These are phyloP conservation scores for Metalampra italica DNA, from an alignment of 2,888 invertebrate genomes.

Conservation along the genomic window DNA sequence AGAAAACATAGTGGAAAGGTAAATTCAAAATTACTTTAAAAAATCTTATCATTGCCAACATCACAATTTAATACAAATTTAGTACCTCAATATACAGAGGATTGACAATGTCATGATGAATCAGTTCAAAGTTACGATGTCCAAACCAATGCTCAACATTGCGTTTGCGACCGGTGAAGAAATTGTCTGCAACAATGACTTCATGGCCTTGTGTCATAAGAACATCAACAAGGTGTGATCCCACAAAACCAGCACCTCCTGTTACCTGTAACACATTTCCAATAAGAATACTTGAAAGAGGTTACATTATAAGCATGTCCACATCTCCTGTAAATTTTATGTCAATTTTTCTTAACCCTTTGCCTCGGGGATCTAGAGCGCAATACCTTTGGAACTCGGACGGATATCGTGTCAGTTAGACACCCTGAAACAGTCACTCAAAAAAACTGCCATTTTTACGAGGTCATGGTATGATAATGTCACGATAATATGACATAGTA, in stretches of 20 bases:
- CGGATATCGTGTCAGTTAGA: no score
- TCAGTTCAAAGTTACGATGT: slow-evolving; percentile 98
- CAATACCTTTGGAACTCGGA: no score
- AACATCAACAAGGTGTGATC: slow-evolving; percentile 97
- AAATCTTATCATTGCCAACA: not conserved
- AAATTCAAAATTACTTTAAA: not conserved
- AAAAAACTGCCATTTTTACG: no score
- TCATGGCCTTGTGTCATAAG: slow-evolving; percentile 98
- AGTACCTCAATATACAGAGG: slow-evolving; percentile 93
- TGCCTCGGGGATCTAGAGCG: no score
- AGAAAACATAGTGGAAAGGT: slow-evolving; percentile 21
- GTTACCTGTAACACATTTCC: slow-evolving; percentile 82
- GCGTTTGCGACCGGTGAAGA: slow-evolving; percentile 97
- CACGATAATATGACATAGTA: no score
- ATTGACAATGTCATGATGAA: slow-evolving; percentile 99
- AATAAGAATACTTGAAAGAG: no score
- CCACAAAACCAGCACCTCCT: slow-evolving; percentile 99
- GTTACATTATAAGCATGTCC: no score
- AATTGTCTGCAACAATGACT: slow-evolving; percentile 97
- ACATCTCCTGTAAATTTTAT: no score
- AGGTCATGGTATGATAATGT: no score
- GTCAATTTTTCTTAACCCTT: no score
- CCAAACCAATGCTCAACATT: slow-evolving; percentile 99
- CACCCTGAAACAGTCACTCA: no score
- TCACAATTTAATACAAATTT: not conserved